Percentiles rank a stretch among this genome's conserved stretches.
These are phyloP conservation scores for Pyrrhia umbra DNA, from an alignment of 2,888 invertebrate genomes.

Conservation along the genomic window DNA sequence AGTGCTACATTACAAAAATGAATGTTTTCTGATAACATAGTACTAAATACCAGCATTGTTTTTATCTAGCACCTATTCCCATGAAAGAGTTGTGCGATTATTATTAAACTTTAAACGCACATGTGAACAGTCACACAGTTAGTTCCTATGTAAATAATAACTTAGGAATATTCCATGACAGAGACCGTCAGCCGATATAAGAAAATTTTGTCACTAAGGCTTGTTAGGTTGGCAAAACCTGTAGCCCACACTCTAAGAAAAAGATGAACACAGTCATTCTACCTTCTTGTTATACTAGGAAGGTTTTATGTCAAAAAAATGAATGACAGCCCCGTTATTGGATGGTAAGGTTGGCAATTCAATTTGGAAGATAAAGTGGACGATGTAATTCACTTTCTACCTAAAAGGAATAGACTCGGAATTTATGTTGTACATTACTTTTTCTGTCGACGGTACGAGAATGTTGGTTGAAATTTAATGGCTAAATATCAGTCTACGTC, in stretches of 20 bases:
- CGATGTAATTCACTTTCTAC: constrained; percentile 12
- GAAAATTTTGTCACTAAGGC: too few relatives aligned
- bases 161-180: constrained; percentile 19
- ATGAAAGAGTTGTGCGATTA: constrained; percentile 44
- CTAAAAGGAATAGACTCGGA: constrained; percentile 1
- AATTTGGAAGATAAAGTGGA: constrained; percentile 30
- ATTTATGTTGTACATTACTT: constrained; percentile 10
- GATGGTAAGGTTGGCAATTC: constrained; percentile 30
- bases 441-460: neutral
- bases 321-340: constrained; percentile 25
- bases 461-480: neutral
- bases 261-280: too few relatives aligned
- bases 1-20: too few relatives aligned
- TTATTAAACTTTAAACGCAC: constrained; percentile 27
- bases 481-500: too few relatives aligned
- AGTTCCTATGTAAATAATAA: constrained; percentile 30
- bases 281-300: too few relatives aligned
- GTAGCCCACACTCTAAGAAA: too few relatives aligned
- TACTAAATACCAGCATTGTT: constrained; percentile 29
- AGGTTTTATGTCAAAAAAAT: constrained; percentile 41
- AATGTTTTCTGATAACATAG: neutral
- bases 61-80: constrained; percentile 40
- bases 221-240: too few relatives aligned
- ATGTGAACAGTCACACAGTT: constrained; percentile 55
- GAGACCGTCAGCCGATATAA: too few relatives aligned